phyloP scores from a whole-genome alignment of 2,888 invertebrate species.

The Antheraea yamamai region DNA sequence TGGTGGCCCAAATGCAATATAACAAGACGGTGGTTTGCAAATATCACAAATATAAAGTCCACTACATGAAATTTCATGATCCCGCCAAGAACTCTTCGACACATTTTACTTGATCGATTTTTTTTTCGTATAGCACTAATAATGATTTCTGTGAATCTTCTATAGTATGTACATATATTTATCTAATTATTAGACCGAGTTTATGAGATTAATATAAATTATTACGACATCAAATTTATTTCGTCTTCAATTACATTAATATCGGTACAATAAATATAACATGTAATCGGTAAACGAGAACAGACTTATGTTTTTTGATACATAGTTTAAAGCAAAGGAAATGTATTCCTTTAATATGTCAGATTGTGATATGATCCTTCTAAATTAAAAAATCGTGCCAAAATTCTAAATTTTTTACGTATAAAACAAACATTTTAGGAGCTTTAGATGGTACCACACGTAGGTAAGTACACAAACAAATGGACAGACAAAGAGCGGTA shows the following conservation, averaged over 20 bases:
- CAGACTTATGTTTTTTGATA: too few species aligned
- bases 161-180: not conserved
- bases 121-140: not conserved
- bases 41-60: too few species aligned
- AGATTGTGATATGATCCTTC: not conserved
- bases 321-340: not conserved
- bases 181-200: not conserved
- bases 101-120: not conserved
- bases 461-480: slow-evolving; percentile 38
- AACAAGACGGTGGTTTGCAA: too few species aligned
- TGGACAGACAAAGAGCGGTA: slow-evolving; percentile 27
- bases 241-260: too few species aligned
- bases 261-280: too few species aligned
- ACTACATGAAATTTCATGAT: too few species aligned
- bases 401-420: not conserved
- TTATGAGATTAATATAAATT: not conserved
- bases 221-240: not conserved
- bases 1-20: too few species aligned
- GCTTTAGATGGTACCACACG: slow-evolving; percentile 26
- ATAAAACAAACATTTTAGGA: not conserved
- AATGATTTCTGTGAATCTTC: not conserved
- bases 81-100: not conserved
- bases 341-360: not conserved
- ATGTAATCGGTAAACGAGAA: too few species aligned
- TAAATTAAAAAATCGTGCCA: not conserved